phyloP scores from a whole-genome alignment of 35 echinoderm and acorn worm genomes.

The Heliocidaris tuberculata region DNA sequence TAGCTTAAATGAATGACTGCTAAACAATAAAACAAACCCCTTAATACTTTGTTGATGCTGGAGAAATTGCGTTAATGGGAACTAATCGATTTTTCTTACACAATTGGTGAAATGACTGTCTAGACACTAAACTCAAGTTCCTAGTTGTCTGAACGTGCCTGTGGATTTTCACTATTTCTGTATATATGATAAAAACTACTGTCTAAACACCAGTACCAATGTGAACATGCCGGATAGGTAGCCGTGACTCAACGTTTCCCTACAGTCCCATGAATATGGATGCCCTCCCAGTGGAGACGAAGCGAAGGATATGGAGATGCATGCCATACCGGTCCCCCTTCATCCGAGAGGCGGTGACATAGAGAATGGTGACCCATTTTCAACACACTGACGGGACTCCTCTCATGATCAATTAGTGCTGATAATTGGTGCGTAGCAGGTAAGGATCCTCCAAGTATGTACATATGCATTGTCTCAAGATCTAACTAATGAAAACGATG shows the following conservation, averaged over 20 bases:
- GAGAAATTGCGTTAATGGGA: no score
- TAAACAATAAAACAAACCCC: no score
- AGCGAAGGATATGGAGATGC: neutral
- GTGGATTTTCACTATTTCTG: neutral
- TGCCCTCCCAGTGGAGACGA: neutral
- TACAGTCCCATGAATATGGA: neutral
- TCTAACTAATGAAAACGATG: neutral
- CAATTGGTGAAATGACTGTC: neutral
- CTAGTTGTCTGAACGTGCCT: neutral
- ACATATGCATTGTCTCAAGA: neutral
- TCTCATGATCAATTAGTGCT: neutral
- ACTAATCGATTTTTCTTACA: neutral
- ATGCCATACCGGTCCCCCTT: neutral
- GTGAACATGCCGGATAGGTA: neutral
- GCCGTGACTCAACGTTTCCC: neutral
- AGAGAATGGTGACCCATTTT: constrained; percentile 2
- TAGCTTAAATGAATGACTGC: no score
- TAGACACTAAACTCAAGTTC: neutral
- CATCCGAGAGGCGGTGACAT: neutral
- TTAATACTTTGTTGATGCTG: no score
- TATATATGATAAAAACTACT: neutral
- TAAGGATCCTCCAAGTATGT: neutral
- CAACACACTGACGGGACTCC: neutral
- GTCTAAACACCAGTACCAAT: neutral
- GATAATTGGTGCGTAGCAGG: neutral